These are phyloP conservation scores for Ictalurus punctatus DNA, from an alignment of 2,113 vertebrate genomes.

Conservation along the genomic window DNA sequence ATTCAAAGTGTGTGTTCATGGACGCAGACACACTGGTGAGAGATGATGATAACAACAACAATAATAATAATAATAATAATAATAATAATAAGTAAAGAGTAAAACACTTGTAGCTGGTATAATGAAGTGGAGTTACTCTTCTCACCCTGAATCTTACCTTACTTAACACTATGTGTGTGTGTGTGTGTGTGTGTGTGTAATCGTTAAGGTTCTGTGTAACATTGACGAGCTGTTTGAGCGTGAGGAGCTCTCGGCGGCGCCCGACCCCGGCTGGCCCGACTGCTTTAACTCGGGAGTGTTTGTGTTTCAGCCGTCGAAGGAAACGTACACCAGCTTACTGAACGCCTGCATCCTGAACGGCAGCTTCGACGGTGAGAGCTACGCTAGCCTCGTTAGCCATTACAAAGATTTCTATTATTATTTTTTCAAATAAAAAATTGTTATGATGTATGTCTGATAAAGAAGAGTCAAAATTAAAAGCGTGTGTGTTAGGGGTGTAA, in stretches of 20 bases:
- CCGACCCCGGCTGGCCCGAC: slow-evolving; percentile 97
- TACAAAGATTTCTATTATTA: background rate
- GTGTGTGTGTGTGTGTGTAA: background rate
- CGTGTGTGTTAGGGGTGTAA: background rate
- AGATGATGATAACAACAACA: background rate
- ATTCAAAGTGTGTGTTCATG: slow-evolving; percentile 96
- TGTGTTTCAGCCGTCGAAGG: slow-evolving; percentile 86
- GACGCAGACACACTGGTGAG: slow-evolving; percentile 96
- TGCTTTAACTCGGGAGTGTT: slow-evolving; percentile 99
- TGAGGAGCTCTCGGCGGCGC: slow-evolving; percentile 93
- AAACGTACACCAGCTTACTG: slow-evolving; percentile 85
- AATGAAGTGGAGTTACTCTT: background rate
- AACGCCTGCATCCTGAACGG: slow-evolving; percentile 80
- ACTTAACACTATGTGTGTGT: background rate
- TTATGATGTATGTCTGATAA: background rate
- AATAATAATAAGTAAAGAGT: background rate
- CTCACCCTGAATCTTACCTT: background rate
- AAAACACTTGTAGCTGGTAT: background rate
- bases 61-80: background rate
- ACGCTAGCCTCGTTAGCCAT: background rate
- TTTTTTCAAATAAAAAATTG: background rate
- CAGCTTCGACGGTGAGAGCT: slow-evolving; percentile 91
- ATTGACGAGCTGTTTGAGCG: slow-evolving; percentile 95
- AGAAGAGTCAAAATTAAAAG: background rate
- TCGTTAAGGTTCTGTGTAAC: slow-evolving; percentile 85